phyloP scores from a whole-genome alignment of 2,797 vertebrate species.

The Pantherophis alleghaniensis region DNA sequence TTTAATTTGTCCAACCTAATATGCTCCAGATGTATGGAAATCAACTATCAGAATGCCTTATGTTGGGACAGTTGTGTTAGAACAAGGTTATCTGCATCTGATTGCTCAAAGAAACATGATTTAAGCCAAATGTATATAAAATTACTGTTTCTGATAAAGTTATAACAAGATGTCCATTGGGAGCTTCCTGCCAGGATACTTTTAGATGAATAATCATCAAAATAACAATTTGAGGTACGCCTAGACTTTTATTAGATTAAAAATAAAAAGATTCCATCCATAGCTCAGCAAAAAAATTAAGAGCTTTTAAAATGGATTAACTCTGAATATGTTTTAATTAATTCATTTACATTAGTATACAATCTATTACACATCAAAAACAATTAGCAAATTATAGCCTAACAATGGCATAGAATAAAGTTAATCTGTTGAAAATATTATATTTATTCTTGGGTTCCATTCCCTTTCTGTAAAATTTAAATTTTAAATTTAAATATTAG shows the following conservation, averaged over 20 bases:
- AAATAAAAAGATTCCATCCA: conserved; percentile 5
- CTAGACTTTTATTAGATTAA: conserved; percentile 26
- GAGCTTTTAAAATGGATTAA: background rate
- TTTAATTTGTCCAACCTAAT: background rate
- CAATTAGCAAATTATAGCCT: background rate
- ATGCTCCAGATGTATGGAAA: background rate
- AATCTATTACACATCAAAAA: background rate
- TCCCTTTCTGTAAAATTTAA: background rate
- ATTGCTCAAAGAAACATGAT: background rate
- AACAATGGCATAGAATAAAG: background rate
- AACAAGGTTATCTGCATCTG: background rate
- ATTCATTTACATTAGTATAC: too few relatives aligned
- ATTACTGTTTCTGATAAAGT: conserved; percentile 9
- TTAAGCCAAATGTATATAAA: background rate
- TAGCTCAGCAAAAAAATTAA: conserved; percentile 14
- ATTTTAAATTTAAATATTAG: background rate
- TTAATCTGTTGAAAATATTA: background rate
- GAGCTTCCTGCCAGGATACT: conserved; percentile 30
- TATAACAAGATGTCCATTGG: background rate
- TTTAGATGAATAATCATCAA: background rate
- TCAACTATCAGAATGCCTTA: background rate
- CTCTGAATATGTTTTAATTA: background rate
- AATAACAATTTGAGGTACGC: background rate
- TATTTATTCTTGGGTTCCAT: background rate
- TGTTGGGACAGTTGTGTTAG: background rate